Evolutionary conservation across 2,797 vertebrate species (phyloP).

Genomic region (Momotus momota): DNA sequence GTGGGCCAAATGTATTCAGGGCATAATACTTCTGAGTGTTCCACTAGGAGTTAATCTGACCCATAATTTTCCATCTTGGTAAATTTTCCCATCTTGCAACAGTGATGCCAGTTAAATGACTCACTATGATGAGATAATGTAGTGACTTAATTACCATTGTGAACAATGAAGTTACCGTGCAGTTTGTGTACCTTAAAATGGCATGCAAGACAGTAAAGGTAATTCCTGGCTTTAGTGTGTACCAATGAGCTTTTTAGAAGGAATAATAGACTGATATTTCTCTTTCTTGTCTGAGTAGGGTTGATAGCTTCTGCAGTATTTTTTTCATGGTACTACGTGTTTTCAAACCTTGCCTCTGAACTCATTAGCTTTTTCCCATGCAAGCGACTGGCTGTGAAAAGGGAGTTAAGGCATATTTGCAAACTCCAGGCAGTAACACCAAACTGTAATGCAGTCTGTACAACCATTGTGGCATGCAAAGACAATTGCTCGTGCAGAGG

Average conservation of each 20-base stretch:
- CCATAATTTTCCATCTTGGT: constrained; percentile 72
- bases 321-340: background rate
- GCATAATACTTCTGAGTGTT: constrained; percentile 66
- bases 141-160: constrained; percentile 67
- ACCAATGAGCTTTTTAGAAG: background rate
- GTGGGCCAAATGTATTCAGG: constrained; percentile 71
- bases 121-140: constrained; percentile 72
- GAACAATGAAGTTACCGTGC: constrained; percentile 68
- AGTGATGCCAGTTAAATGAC: constrained; percentile 70
- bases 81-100: constrained; percentile 73
- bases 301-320: background rate
- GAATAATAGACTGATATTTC: constrained; percentile 16
- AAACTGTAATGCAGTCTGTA: constrained; percentile 29
- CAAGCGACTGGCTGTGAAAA: constrained; percentile 11
- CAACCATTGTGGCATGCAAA: constrained; percentile 31
- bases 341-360: constrained; percentile 29
- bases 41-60: constrained; percentile 71
- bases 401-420: constrained; percentile 45
- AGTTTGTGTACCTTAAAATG: constrained; percentile 57
- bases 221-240: constrained; percentile 31
- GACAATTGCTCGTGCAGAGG: constrained; percentile 26
- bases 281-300: background rate
- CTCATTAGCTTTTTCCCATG: constrained; percentile 15
- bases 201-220: constrained; percentile 32
- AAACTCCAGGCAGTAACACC: constrained; percentile 35